phyloP scores from a whole-genome alignment of 2,888 invertebrate species.

The Chirona hameri region DNA sequence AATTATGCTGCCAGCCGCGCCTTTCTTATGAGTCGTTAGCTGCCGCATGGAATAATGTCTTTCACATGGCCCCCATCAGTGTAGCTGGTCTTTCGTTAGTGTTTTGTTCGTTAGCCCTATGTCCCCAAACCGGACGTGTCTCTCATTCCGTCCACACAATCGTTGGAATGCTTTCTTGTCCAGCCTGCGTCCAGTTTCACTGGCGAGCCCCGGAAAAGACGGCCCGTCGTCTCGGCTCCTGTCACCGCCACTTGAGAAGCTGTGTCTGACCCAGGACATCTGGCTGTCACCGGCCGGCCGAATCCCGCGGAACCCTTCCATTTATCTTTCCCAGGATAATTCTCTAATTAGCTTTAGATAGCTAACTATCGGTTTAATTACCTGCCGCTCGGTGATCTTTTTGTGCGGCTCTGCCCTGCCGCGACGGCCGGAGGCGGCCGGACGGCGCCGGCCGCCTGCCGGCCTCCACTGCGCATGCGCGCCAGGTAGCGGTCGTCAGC shows the following conservation, averaged over 20 bases:
- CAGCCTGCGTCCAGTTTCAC: not conserved
- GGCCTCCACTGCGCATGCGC: constrained; percentile 7
- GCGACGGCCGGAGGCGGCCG: not conserved
- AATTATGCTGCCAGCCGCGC: too few species aligned
- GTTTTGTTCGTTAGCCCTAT: constrained; percentile 1
- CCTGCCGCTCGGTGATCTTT: not conserved
- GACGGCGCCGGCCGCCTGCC: not conserved
- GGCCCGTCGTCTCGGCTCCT: too few species aligned
- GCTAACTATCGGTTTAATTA: constrained; percentile 28
- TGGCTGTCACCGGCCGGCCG: not conserved
- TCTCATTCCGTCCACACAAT: not conserved
- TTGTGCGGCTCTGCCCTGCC: not conserved
- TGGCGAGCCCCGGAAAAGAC: not conserved
- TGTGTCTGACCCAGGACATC: not conserved
- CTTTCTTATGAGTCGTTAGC: too few species aligned
- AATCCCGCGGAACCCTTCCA: not conserved
- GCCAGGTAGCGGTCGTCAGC: not conserved
- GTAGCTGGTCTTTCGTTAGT: too few species aligned
- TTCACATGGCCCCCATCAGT: too few species aligned
- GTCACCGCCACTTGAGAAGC: not conserved
- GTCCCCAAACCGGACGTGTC: not conserved
- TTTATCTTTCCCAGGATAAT: constrained; percentile 25
- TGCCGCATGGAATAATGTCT: too few species aligned
- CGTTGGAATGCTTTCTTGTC: not conserved
- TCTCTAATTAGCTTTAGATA: constrained; percentile 28